Base-by-base conservation (phyloP, 1,140 invertebrate species). In the Trissolcus basalis region DNA sequence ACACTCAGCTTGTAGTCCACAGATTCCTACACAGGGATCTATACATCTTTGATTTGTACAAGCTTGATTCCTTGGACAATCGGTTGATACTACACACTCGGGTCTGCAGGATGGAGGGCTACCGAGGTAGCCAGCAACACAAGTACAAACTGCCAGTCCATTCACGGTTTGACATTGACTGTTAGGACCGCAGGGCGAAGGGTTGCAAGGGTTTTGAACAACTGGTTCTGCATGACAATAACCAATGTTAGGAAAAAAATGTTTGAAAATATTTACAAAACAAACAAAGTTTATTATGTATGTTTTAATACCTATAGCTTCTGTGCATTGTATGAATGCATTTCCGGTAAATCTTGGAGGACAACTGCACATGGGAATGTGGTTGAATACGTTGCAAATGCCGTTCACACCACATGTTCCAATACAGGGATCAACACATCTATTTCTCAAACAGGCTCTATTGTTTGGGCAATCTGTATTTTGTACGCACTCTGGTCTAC, bases 161-260 rank as follows among this genome's bases (percentile, higher is more conserved):
- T 93, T 92, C 12, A 89, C 90, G 71, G 92, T 90, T 74, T 92
- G 90, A 85, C 94, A 94, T 73, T 91, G 86, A 79, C 91, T 91
- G 81, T 94, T 91, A 12, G 92, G 90, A 27, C 95, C 95, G 84
- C 95, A 96, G 4, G 94, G 94, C 19, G 93, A 94, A 44, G 93
- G 93, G 55, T 89, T 87, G 81, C 94, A 95, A 1, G 93, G 93
- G 14, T 59, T 48, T 56, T n/a, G 32, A n/a, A 56, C 43, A 14
- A 47, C 19, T 33, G 54, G 54, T 33, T 56, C 54, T 56, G 19
- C 6, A n/a, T 15, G 13, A 32, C 27, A 14, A 35, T 44, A 11
- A 19, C 32, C 13, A 13, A 11, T 12, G 6, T 39, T n/a, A 16
- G 6, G 9, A 19, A 19, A 48, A 15, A 47, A 47, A 13, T 7